These are phyloP conservation scores for Polydrusus tereticollis DNA, from an alignment of 2,888 invertebrate genomes.

Conservation along the genomic window DNA sequence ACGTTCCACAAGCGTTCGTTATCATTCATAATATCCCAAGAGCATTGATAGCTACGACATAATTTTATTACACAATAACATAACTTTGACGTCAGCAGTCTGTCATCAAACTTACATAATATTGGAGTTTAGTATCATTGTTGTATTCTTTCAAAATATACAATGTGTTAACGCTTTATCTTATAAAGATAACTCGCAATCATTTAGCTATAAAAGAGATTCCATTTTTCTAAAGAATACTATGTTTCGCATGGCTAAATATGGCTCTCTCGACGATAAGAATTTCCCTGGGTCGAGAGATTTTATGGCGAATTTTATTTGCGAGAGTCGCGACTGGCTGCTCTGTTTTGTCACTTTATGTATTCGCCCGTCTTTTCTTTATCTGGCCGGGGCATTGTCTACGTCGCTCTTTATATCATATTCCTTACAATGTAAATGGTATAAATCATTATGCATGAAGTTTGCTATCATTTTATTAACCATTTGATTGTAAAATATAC, in stretches of 20 bases:
- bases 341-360: constrained; percentile 36
- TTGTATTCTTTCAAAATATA: background rate
- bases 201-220: constrained; percentile 15
- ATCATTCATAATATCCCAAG: too few species aligned
- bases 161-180: background rate
- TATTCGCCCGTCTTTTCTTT: constrained; percentile 15
- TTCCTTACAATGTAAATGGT: background rate
- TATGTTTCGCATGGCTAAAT: constrained; percentile 30
- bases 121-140: too few species aligned
- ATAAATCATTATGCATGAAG: too few species aligned
- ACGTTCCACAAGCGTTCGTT: too few species aligned
- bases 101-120: too few species aligned
- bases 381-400: constrained; percentile 4
- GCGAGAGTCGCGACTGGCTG: constrained; percentile 38
- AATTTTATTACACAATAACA: too few species aligned
- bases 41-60: too few species aligned
- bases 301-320: constrained; percentile 45
- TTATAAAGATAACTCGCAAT: background rate
- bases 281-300: constrained; percentile 26
- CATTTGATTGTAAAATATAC: too few species aligned
- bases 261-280: constrained; percentile 25
- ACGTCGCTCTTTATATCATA: background rate
- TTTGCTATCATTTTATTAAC: too few species aligned
- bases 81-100: too few species aligned
- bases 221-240: constrained; percentile 4